These are phyloP conservation scores for Cricetomys ansorgei DNA, from an alignment of 2,113 vertebrate genomes.

Conservation along the genomic window DNA sequence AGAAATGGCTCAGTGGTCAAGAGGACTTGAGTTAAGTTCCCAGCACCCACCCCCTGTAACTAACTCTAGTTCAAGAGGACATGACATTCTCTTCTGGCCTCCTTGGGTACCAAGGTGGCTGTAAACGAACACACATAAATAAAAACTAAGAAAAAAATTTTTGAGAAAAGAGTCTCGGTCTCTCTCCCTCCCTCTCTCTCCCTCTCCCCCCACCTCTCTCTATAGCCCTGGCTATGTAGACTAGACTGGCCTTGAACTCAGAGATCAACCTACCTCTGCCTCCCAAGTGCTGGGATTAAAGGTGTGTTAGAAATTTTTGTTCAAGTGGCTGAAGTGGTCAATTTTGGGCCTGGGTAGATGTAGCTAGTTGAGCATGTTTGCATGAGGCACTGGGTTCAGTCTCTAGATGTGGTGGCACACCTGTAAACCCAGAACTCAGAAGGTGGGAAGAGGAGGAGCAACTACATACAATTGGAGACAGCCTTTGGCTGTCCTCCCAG, in stretches of 20 bases:
- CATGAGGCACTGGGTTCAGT: background rate
- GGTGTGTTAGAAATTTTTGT: background rate
- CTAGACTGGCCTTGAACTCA: background rate
- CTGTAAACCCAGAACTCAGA: background rate
- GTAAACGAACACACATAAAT: background rate
- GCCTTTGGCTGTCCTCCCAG: background rate
- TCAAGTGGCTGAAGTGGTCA: background rate
- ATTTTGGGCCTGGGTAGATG: background rate
- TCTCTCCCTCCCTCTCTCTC: too few relatives aligned
- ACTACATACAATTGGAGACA: background rate
- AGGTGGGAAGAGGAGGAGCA: background rate
- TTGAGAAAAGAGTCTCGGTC: too few relatives aligned
- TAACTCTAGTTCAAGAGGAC: background rate
- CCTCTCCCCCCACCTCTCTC: too few relatives aligned
- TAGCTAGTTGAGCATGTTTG: background rate
- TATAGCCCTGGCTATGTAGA: background rate
- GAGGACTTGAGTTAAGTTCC: background rate
- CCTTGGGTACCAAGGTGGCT: background rate
- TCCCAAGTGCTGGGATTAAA: background rate
- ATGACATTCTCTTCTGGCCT: background rate
- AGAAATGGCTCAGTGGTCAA: background rate
- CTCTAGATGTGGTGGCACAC: background rate
- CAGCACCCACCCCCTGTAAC: background rate
- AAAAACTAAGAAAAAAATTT: background rate
- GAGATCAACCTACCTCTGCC: background rate